Evolutionary conservation across 2,113 vertebrate genomes (phyloP).

Genomic region (Perca flavescens): DNA sequence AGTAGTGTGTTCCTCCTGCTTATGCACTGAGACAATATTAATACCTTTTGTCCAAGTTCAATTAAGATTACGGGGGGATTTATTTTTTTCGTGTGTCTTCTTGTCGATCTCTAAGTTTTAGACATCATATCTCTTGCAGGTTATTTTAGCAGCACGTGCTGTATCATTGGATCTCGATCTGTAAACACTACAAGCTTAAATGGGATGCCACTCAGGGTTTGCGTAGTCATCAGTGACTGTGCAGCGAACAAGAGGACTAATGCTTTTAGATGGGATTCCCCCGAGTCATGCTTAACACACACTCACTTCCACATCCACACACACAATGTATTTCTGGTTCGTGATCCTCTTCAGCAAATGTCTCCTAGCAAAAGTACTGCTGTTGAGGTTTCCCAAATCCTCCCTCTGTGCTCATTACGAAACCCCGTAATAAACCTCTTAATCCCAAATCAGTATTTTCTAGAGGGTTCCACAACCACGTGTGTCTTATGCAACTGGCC

Average conservation of each 20-base stretch:
- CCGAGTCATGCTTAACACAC: conserved; percentile 1
- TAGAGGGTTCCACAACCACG: conserved; percentile 60
- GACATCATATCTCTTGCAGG: conserved; percentile 4
- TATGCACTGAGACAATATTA: no score
- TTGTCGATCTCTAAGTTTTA: neutral
- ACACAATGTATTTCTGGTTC: conserved; percentile 16
- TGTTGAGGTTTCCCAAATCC: conserved; percentile 57
- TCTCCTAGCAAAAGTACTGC: conserved; percentile 47
- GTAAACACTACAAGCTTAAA: conserved; percentile 27
- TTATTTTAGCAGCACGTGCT: neutral
- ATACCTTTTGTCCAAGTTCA: no score
- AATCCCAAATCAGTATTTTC: conserved; percentile 71
- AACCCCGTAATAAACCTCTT: conserved; percentile 62
- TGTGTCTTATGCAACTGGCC: conserved; percentile 64
- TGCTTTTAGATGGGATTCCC: conserved; percentile 39
- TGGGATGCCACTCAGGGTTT: neutral
- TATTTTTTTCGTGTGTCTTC: neutral
- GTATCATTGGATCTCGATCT: neutral
- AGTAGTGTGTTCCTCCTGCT: no score
- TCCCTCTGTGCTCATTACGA: conserved; percentile 44
- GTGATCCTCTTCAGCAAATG: conserved; percentile 43
- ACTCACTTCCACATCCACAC: neutral
- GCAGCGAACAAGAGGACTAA: conserved; percentile 15
- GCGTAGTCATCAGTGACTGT: neutral
- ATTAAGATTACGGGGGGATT: no score